phyloP scores from a whole-genome alignment of 2,888 invertebrate species.

The Polyommatus iphigenia region DNA sequence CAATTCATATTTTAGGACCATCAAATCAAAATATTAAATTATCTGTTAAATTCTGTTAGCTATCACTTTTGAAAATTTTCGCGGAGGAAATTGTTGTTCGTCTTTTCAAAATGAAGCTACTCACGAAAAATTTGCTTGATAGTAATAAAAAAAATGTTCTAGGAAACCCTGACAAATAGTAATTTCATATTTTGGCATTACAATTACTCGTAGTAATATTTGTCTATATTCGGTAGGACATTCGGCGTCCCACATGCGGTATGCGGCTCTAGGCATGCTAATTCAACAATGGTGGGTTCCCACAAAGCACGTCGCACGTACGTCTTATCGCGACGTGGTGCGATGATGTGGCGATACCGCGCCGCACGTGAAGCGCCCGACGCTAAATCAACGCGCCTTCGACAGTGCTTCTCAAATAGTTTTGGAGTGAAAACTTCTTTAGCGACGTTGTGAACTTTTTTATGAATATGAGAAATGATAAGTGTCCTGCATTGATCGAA shows the following conservation, averaged over 20 bases:
- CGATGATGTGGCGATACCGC: conserved; percentile 46
- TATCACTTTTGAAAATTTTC: no score
- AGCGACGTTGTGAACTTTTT: neutral
- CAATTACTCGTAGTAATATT: no score
- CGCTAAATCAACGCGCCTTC: conserved; percentile 37
- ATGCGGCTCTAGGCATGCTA: conserved; percentile 35
- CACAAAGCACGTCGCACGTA: conserved; percentile 48
- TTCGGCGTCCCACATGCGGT: neutral
- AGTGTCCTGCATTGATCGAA: no score
- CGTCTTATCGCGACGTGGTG: conserved; percentile 42
- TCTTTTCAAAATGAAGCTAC: no score
- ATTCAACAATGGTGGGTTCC: conserved; percentile 44
- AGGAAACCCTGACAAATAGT: no score
- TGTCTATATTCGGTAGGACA: neutral
- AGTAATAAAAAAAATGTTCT: no score
- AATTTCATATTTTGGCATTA: neutral
- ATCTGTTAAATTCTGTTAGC: no score
- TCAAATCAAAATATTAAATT: no score
- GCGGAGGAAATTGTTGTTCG: no score
- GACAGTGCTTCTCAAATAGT: conserved; percentile 34
- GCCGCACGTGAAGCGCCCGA: conserved; percentile 42
- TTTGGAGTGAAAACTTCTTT: neutral
- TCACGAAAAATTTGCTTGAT: no score
- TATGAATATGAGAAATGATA: neutral
- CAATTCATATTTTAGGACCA: no score